Evolutionary conservation across 53 echinoderm and acorn worm species (phyloP).

Genomic region (Zoroaster sp.): DNA sequence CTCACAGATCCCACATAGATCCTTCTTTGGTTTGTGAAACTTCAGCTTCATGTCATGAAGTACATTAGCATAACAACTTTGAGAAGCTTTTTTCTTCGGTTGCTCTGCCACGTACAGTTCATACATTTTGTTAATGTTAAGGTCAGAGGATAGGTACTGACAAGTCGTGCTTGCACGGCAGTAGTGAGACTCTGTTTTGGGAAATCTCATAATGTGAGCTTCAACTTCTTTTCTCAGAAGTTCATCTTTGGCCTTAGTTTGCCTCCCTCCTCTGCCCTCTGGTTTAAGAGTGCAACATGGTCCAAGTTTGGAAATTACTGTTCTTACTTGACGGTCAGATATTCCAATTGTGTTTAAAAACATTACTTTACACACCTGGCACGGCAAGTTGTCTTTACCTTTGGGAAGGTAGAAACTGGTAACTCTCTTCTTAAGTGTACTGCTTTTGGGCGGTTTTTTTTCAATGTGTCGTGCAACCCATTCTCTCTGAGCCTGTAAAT

Average conservation of each 20-base stretch:
- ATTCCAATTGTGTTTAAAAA: constrained; percentile 41
- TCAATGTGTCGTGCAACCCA: constrained; percentile 30
- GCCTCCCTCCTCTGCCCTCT: constrained; percentile 29
- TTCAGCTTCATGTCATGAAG: no score
- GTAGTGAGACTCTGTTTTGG: constrained; percentile 52
- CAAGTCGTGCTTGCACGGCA: neutral
- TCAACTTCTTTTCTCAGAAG: constrained; percentile 13
- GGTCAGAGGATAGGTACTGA: constrained; percentile 53
- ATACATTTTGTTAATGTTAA: constrained; percentile 48
- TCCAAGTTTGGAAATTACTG: constrained; percentile 1
- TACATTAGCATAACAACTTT: neutral
- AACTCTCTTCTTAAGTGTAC: neutral
- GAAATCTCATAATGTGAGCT: constrained; percentile 42
- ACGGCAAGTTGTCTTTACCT: neutral
- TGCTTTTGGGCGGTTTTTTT: neutral
- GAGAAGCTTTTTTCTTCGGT: constrained; percentile 18
- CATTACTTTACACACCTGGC: constrained; percentile 29
- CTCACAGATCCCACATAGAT: no score
- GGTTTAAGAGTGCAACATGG: neutral
- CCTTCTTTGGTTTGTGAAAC: no score
- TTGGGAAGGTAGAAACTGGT: neutral
- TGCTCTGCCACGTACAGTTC: constrained; percentile 32
- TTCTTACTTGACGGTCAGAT: constrained; percentile 41
- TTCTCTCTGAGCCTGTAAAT: constrained; percentile 46
- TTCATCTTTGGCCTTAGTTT: neutral